Base-by-base conservation (phyloP, 2,888 invertebrate species). In the Paralinhomoeus sp. region DNA sequence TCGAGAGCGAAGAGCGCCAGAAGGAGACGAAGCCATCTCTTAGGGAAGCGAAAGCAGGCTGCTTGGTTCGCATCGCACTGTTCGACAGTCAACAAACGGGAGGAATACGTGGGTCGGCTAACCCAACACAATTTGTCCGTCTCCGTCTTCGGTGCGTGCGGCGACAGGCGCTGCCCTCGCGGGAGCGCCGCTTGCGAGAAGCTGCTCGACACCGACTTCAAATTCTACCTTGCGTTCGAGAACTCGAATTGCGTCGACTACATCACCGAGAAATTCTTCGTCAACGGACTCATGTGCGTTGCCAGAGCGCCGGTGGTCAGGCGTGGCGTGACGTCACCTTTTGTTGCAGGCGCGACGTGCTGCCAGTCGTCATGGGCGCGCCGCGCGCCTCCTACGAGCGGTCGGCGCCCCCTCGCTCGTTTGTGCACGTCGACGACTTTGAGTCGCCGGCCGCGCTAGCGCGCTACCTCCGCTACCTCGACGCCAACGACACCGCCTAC, bases 1-100 rank as follows among this genome's bases (percentile, higher is more conserved):
- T n/a, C n/a, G n/a, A n/a, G n/a, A n/a, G n/a, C n/a, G n/a, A n/a
- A n/a, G n/a, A n/a, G n/a, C n/a, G n/a, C n/a, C n/a, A n/a, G n/a
- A n/a, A n/a, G n/a, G n/a, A n/a, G n/a, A n/a, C n/a, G n/a, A n/a
- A n/a, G n/a, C n/a, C n/a, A n/a, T n/a, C n/a, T n/a, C n/a, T 54
- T 91, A 38, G 60, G 58, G 12, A 65, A 65, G 50, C 59, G 57
- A 2, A 61, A 62, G 44, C 50, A 55, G 47, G 63, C 89, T 7
- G 91, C 89, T 43, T 91, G 89, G 91, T 91, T 91, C 67, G 89
- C 91, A 44, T 89, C 89, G 34, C 91, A 91, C 67, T 91, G 91
- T 62, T 82, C 80, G 50, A 85, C 89, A 3, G 73, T 81, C 44
- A 91, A 91, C 64, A 77, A 78, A 2, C 73, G 91, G 15, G 69